Evolutionary conservation across 1,140 invertebrate species (phyloP).

Genomic region (Ericerus pela): DNA sequence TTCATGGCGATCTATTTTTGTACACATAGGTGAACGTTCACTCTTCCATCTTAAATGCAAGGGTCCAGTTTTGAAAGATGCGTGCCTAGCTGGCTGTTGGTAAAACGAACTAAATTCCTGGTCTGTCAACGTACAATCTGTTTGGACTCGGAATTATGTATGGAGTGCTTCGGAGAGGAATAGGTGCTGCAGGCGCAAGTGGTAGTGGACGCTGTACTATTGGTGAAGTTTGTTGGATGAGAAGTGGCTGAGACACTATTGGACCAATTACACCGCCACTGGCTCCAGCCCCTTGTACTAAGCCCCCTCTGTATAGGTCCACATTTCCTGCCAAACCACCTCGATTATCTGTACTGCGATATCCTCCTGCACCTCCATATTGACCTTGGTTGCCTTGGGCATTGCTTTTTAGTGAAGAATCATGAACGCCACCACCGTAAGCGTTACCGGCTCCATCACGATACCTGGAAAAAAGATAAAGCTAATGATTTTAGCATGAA

Average conservation of each 20-base stretch:
- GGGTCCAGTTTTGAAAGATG: no score
- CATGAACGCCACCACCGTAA: conserved; percentile 22
- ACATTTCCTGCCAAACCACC: background rate
- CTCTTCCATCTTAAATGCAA: no score
- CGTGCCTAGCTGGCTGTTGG: no score
- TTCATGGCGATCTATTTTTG: no score
- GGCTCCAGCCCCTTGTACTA: background rate
- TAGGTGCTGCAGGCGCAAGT: background rate
- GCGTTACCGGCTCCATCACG: conserved; percentile 22
- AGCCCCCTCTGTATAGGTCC: background rate
- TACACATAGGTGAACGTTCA: no score
- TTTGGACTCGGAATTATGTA: conserved; percentile 20
- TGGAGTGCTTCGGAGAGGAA: conserved; percentile 8
- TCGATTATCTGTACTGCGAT: conserved; percentile 3
- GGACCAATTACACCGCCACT: background rate
- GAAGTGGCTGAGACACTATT: background rate
- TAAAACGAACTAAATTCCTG: background rate
- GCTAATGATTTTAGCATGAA: no score
- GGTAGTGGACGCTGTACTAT: conserved; percentile 1
- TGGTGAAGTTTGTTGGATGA: background rate
- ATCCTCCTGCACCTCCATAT: conserved; percentile 19
- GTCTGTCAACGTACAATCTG: conserved; percentile 19
- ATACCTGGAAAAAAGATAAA: conserved; percentile 15
- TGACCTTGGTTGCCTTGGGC: conserved; percentile 21
- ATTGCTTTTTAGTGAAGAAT: conserved; percentile 21